phyloP scores from a whole-genome alignment of 2,888 invertebrate genomes.

The Schizaphis graminum region DNA sequence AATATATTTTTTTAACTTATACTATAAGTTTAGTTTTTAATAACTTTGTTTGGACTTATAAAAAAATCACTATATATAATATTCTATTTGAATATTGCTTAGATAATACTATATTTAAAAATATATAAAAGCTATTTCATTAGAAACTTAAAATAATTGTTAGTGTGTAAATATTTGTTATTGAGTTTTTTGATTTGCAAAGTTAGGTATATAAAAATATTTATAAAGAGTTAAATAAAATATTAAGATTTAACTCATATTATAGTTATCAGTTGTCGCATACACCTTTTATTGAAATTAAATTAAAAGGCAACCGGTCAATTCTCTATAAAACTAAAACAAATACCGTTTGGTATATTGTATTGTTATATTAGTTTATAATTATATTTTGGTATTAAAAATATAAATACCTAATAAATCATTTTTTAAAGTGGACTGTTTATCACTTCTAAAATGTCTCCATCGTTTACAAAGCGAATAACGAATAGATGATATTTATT shows the following conservation, averaged over 20 bases:
- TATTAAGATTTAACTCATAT: neutral
- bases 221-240: neutral
- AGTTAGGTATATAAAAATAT: neutral
- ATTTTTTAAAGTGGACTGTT: neutral
- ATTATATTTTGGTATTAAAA: neutral
- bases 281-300: neutral
- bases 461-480: neutral
- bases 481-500: neutral
- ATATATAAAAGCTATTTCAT: neutral
- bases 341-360: neutral
- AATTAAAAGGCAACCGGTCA: neutral
- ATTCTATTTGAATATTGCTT: neutral
- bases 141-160: neutral
- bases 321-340: neutral
- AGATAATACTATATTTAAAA: neutral
- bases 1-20: neutral
- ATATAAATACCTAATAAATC: neutral
- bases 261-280: neutral
- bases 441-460: neutral
- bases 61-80: neutral
- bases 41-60: neutral
- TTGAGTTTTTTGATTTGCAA: neutral
- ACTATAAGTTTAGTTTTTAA: neutral
- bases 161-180: neutral
- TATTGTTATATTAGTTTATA: neutral